Evolutionary conservation across 2,797 vertebrate species (phyloP), one percentile per base, ranked within the genome.

Genomic region (Gouania willdenowi): DNA sequence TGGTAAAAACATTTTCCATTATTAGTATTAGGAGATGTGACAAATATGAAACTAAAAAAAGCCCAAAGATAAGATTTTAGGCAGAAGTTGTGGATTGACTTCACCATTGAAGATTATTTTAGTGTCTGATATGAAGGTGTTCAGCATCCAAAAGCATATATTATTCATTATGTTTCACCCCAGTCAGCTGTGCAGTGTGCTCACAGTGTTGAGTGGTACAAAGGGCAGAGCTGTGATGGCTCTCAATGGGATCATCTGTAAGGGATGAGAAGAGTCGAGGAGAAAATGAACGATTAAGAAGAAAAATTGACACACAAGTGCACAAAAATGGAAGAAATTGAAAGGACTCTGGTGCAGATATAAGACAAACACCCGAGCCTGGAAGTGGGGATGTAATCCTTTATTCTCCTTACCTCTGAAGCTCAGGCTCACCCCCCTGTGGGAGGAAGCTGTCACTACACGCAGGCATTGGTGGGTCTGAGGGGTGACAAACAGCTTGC

Each of bases 401-500:
- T n/a, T n/a, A n/a, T 7, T 6, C 19, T 14, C 3, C 10, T 8
- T 4, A 22, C 25, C 15, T n/a, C 35, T 9, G 32, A 15, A 15
- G 54, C 66, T 58, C 49, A 1, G 10, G 2, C 19, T 27, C 55
- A 34, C 74, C 62, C 63, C 32, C 55, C 14, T 4, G 40, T 69
- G 53, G 71, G 26, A 0, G 3, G 30, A 26, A 47, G 2, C 0
- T 12, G 0, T 5, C 32, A 32, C 30, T 50, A 59, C 84, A 47
- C 30, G 45, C 30, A 8, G 31, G 57, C 57, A 60, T 3, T 5
- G 6, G 63, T 41, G 48, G 63, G 61, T 46, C n/a, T 26, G 26
- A 27, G 32, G 21, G 17, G 36, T 38, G 58, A 85, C 71, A 83
- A 86, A 85, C 83, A 81, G 66, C 46, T 88, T 88, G 79, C 58